phyloP scores from a whole-genome alignment of 2,113 vertebrate genomes.

The Eclectus roratus region DNA sequence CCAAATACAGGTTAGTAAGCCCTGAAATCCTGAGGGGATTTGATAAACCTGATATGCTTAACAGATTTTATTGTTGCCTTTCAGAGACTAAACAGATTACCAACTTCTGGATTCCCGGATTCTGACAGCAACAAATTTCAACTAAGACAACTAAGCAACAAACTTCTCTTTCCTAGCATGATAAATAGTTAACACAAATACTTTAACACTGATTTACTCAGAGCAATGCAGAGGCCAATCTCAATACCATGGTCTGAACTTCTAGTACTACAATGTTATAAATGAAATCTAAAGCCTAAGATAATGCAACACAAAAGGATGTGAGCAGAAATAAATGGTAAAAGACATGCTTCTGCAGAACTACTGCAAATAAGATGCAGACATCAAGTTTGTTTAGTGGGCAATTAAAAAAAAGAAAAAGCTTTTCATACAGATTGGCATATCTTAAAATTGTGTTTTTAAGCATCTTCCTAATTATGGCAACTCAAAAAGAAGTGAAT shows the following conservation, averaged over 20 bases:
- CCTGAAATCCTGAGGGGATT: not conserved
- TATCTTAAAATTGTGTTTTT: not conserved
- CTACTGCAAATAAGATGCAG: not conserved
- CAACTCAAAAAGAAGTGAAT: not conserved
- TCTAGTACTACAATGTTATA: not conserved
- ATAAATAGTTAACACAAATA: not conserved
- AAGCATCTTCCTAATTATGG: not conserved
- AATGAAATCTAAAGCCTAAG: not conserved
- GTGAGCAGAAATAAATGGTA: not conserved
- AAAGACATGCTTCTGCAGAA: not conserved
- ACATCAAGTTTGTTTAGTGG: not conserved
- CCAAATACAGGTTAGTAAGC: conserved; percentile 32
- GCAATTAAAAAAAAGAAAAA: not conserved
- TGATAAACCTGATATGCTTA: conserved; percentile 29
- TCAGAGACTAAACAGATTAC: conserved; percentile 10
- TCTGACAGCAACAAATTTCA: not conserved
- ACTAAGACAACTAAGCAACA: not conserved
- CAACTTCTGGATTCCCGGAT: not conserved
- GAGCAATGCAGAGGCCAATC: not conserved
- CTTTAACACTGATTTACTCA: not conserved
- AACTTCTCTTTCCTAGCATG: not conserved
- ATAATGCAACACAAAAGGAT: not conserved
- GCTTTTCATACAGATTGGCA: not conserved
- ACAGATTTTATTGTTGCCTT: conserved; percentile 9
- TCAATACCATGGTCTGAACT: not conserved